Evolutionary conservation across 2,888 invertebrate species (phyloP).

Genomic region (Apoderus coryli): DNA sequence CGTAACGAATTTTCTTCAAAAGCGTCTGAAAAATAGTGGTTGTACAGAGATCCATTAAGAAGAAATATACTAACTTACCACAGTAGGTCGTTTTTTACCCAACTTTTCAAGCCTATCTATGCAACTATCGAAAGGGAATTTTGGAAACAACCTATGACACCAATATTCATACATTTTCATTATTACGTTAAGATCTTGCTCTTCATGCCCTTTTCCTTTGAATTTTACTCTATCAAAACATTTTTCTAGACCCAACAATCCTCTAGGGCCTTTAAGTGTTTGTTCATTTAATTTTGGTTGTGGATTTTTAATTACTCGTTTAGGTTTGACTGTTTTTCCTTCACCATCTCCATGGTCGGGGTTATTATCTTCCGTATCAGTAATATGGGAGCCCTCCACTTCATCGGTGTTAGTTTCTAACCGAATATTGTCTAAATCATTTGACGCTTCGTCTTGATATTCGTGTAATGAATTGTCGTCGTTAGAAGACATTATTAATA

Average conservation of each 20-base stretch:
- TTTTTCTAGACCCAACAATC: constrained; percentile 64
- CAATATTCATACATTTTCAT: constrained; percentile 82
- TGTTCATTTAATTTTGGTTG: constrained; percentile 53
- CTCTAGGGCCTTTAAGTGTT: constrained; percentile 60
- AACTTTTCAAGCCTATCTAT: constrained; percentile 65
- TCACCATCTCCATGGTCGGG: too few species aligned
- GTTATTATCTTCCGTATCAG: too few species aligned
- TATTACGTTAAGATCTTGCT: constrained; percentile 62
- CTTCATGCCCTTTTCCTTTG: constrained; percentile 70
- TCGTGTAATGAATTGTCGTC: too few species aligned
- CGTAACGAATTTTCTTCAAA: constrained; percentile 49
- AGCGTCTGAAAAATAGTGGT: constrained; percentile 38
- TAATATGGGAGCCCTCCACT: too few species aligned
- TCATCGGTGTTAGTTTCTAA: too few species aligned
- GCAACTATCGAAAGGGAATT: constrained; percentile 76
- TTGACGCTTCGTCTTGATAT: too few species aligned
- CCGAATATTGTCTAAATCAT: too few species aligned
- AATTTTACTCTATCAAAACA: constrained; percentile 72
- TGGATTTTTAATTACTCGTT: constrained; percentile 46
- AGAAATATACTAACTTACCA: too few species aligned
- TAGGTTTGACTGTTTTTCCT: constrained; percentile 35
- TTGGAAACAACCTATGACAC: constrained; percentile 85
- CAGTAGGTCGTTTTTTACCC: constrained; percentile 66
- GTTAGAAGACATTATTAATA: too few species aligned
- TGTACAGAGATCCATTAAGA: too few species aligned